phyloP scores from a whole-genome alignment of 2,888 invertebrate genomes.

The Polydesmus complanatus region DNA sequence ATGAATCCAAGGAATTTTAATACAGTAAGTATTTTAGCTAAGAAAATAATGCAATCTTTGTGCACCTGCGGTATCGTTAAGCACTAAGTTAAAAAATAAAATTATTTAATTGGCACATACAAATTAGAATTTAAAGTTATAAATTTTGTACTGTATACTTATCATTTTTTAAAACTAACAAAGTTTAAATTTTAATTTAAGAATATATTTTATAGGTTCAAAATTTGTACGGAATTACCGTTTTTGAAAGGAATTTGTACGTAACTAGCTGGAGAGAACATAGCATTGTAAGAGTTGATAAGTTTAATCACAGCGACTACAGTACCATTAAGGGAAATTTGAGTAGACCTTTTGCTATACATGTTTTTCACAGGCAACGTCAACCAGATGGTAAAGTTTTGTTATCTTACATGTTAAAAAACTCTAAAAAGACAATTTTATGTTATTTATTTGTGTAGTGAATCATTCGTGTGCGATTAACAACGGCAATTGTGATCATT shows the following conservation, averaged over 20 bases:
- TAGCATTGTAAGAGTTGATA: conserved; percentile 47
- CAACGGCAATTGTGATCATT: conserved; percentile 54
- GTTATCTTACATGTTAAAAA: conserved; percentile 23
- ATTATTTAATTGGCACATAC: no score
- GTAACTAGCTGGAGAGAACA: conserved; percentile 56
- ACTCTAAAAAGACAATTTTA: not conserved
- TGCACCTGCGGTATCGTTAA: no score
- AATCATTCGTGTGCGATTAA: conserved; percentile 51
- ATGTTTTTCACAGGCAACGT: conserved; percentile 58
- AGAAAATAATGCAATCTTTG: no score
- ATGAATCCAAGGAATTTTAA: no score
- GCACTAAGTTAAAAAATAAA: no score
- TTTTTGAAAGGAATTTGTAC: conserved; percentile 59
- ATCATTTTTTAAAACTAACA: no score
- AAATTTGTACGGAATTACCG: conserved; percentile 52
- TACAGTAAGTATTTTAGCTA: no score
- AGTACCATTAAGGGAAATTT: conserved; percentile 35
- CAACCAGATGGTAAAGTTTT: conserved; percentile 66
- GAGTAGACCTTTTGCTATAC: conserved; percentile 48
- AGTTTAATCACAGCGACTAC: conserved; percentile 39
- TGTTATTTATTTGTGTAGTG: conserved; percentile 31
- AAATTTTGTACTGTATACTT: no score
- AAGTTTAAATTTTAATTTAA: conserved; percentile 2
- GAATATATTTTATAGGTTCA: conserved; percentile 38
- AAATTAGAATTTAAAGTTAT: no score